A percentile compares a stretch with the other conserved stretches of the same genome.
phyloP scores from a whole-genome alignment of 2,888 invertebrate species.

The Tipula lateralis region DNA sequence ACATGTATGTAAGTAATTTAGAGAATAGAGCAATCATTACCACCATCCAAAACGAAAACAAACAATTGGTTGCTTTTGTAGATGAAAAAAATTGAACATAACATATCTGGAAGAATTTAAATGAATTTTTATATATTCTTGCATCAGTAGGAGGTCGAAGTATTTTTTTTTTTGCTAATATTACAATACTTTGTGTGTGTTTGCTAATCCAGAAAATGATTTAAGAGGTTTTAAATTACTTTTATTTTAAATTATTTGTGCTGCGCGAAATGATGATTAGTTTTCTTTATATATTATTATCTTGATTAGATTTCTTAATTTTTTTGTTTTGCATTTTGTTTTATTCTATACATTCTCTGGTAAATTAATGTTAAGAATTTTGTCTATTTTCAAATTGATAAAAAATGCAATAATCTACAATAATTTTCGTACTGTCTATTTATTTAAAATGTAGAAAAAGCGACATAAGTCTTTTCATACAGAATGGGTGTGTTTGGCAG shows the following conservation, averaged over 20 bases:
- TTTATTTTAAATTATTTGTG: not conserved
- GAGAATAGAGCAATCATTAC: too few species aligned
- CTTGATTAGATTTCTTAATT: not conserved
- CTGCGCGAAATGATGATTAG: not conserved
- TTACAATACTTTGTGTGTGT: not conserved
- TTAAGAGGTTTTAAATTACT: not conserved
- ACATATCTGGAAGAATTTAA: not conserved
- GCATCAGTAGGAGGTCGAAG: not conserved
- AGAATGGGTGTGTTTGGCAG: too few species aligned
- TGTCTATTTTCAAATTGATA: too few species aligned
- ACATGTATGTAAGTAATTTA: too few species aligned
- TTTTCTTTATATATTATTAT: not conserved
- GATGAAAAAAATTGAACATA: not conserved
- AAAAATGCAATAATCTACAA: too few species aligned
- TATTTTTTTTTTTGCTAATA: not conserved
- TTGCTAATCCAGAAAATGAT: not conserved
- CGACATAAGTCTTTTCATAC: too few species aligned
- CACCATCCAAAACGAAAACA: too few species aligned
- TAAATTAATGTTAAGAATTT: too few species aligned
- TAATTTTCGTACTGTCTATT: too few species aligned
- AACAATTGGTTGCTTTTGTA: not conserved
- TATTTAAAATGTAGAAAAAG: too few species aligned
- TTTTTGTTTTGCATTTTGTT: not conserved
- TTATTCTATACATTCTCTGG: too few species aligned
- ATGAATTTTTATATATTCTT: not conserved